phyloP scores from a whole-genome alignment of 2,113 vertebrate species.

The Notothenia coriiceps region DNA sequence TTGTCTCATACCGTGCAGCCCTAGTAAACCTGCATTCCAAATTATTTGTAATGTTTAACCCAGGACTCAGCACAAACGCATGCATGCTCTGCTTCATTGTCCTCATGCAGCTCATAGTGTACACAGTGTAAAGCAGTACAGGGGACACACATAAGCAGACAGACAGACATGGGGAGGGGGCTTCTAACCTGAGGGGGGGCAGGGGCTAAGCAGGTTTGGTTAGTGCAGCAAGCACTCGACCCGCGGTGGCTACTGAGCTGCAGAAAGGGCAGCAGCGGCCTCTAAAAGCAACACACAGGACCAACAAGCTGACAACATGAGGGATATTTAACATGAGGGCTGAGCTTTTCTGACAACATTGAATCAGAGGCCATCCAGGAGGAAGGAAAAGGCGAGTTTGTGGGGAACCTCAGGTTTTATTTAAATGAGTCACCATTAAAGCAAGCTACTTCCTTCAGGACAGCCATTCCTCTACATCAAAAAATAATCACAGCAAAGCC shows the following conservation, averaged over 20 bases:
- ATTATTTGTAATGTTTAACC: neutral
- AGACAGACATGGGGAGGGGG: slow-evolving; percentile 12
- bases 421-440: slow-evolving; percentile 64
- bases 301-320: slow-evolving; percentile 60
- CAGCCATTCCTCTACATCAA: slow-evolving; percentile 37
- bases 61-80: slow-evolving; percentile 2
- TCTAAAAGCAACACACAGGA: slow-evolving; percentile 89
- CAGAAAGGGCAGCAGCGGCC: slow-evolving; percentile 85
- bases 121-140: slow-evolving; percentile 22
- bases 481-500: slow-evolving; percentile 27
- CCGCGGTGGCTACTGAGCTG: slow-evolving; percentile 85
- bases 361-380: slow-evolving; percentile 45
- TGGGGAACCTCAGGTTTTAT: slow-evolving; percentile 47
- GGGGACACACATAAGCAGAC: slow-evolving; percentile 4
- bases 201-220: slow-evolving; percentile 87
- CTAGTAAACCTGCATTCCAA: neutral
- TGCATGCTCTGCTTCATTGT: neutral
- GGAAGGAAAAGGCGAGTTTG: neutral
- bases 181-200: slow-evolving; percentile 78
- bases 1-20: too few species aligned
- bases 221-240: slow-evolving; percentile 87
- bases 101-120: slow-evolving; percentile 7
- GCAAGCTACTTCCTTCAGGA: slow-evolving; percentile 48
- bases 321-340: slow-evolving; percentile 39
- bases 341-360: slow-evolving; percentile 50